A percentile compares a stretch with the other conserved stretches of the same genome.
These are phyloP conservation scores for Drosophila meridiana DNA, from an alignment of 2,888 invertebrate genomes.

Conservation along the genomic window DNA sequence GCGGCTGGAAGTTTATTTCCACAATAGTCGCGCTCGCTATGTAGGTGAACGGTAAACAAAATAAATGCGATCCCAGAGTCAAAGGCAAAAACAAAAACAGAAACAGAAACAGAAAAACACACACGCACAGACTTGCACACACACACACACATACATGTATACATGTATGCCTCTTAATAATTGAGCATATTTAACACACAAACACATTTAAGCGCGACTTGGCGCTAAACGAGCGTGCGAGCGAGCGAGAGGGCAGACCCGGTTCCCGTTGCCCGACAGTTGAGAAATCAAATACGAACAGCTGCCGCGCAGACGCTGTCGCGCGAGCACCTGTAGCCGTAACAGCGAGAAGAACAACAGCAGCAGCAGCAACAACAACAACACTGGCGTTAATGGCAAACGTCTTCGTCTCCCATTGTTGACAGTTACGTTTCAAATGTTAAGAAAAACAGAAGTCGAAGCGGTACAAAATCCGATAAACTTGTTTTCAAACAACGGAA, in stretches of 20 bases:
- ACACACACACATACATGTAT: conserved; percentile 6
- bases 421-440: conserved; percentile 77
- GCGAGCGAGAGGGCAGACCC: conserved; percentile 25
- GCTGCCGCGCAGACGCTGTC: conserved; percentile 49
- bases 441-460: conserved; percentile 62
- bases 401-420: conserved; percentile 64
- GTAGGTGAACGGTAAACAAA: conserved; percentile 70
- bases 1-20: conserved; percentile 28
- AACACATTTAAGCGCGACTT: conserved; percentile 44
- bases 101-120: conserved; percentile 18
- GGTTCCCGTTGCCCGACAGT: conserved; percentile 51
- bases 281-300: conserved; percentile 37
- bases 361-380: conserved; percentile 12
- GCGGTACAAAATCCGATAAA: conserved; percentile 59
- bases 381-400: conserved; percentile 26
- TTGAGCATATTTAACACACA: conserved; percentile 61
- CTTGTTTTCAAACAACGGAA: conserved; percentile 70
- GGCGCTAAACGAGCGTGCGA: conserved; percentile 21
- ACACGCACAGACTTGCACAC: background rate
- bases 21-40: conserved; percentile 43
- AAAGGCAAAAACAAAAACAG: conserved; percentile 51
- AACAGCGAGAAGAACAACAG: conserved; percentile 36
- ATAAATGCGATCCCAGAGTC: conserved; percentile 36
- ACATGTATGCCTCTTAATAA: conserved; percentile 23
- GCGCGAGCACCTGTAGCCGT: conserved; percentile 48